Conservation (phyloP, 2,797 vertebrate species). For the Anomalospiza imberbis region DNA sequence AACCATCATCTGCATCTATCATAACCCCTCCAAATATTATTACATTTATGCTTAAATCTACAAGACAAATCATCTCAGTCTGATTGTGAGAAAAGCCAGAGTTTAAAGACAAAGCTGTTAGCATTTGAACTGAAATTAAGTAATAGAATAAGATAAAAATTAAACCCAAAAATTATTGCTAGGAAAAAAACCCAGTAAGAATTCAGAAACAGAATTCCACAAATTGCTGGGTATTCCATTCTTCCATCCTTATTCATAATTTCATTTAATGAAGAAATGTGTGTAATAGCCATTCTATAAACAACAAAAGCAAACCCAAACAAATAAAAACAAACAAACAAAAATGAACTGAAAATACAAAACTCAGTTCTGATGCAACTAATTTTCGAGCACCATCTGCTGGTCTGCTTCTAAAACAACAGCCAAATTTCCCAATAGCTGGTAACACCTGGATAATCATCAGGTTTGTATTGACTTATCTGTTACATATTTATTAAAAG, state of each 20-base stretch:
- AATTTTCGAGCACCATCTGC: constrained; percentile 49
- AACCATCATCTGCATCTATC: neutral
- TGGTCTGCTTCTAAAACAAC: constrained; percentile 4
- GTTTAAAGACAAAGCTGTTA: neutral
- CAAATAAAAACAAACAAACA: neutral
- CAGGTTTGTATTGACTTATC: neutral
- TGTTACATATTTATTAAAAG: neutral
- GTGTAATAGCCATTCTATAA: neutral
- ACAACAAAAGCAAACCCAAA: neutral
- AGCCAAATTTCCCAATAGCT: neutral
- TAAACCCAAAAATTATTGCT: neutral
- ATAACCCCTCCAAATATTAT: neutral
- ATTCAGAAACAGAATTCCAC: neutral
- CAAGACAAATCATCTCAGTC: neutral
- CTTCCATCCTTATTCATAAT: neutral
- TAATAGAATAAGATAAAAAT: neutral
- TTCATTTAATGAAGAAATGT: neutral
- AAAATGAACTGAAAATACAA: neutral
- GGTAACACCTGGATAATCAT: neutral
- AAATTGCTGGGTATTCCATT: neutral
- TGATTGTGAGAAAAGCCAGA: neutral
- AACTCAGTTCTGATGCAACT: neutral
- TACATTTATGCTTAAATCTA: neutral
- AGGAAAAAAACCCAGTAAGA: neutral
- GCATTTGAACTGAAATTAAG: neutral